phyloP scores from a whole-genome alignment of 2,113 vertebrate genomes.

The Brachypteracias leptosomus region DNA sequence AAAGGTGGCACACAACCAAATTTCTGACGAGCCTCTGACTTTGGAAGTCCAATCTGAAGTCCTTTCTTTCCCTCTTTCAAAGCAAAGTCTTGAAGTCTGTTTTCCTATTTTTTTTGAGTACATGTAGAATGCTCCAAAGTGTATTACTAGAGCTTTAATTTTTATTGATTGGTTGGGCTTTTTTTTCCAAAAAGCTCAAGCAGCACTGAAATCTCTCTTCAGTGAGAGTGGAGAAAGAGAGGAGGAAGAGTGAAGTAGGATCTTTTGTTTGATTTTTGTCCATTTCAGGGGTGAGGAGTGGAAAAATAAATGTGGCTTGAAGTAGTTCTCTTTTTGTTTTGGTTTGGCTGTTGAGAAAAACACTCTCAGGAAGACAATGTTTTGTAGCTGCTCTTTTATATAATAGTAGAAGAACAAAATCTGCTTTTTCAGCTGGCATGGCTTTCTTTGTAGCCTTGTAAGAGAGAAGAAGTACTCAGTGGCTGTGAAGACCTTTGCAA shows the following conservation, averaged over 20 bases:
- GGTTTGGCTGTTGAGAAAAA: neutral
- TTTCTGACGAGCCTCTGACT: neutral
- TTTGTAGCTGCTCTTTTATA: neutral
- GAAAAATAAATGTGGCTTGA: neutral
- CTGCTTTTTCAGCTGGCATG: neutral
- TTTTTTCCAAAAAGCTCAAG: neutral
- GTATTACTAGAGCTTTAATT: neutral
- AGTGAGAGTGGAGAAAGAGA: neutral
- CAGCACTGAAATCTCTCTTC: neutral
- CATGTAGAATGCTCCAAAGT: neutral
- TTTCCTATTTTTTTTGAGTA: neutral
- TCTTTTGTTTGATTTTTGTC: conserved; percentile 1
- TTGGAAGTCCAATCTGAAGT: neutral
- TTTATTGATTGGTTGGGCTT: neutral
- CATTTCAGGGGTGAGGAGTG: neutral
- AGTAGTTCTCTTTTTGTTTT: neutral
- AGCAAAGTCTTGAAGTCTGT: neutral
- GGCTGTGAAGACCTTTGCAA: neutral
- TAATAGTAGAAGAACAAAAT: neutral
- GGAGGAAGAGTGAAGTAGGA: neutral
- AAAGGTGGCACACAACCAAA: neutral
- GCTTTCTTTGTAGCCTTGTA: neutral
- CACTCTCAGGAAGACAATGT: neutral
- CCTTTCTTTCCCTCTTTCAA: neutral
- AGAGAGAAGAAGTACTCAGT: neutral